Evolutionary conservation across 2,888 invertebrate genomes (phyloP), one percentile per base, ranked within the genome.

Genomic region (Leptopilina drosophilae): DNA sequence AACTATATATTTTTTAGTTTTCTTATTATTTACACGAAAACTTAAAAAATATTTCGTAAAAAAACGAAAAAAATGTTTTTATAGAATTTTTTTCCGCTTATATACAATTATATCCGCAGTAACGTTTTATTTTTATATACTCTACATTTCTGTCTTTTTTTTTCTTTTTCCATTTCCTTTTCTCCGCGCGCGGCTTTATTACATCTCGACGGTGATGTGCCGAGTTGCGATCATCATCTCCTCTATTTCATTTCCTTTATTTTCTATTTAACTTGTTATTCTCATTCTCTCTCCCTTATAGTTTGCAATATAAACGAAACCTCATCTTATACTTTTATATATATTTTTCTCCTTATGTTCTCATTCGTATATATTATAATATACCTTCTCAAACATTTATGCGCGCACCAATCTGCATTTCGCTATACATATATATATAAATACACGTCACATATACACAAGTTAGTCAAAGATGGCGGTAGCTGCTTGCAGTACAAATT

Each of bases 401-500:
- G 15, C 20, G 12, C 49, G 15, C 20, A 20, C 49, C 56, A 73
- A 73, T 73, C 69, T 69, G 49, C 69, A 69, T 69, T 42, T 69
- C 53, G 69, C 69, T 53, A 75, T 49, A 49, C 11, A 49, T 9
- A 49, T 49, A 49, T 49, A 12, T 49, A 78, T 79, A 75, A 11
- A 49, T 49, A 49, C 11, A 12, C 11, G 11, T 79, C 33, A 75
- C 8, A 42, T 42, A 42, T 42, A 42, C 8, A 42, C 59, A 78
- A 69, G 81, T 77, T 81, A 75, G 78, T 73, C 83, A 87, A 20
- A 85, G 87, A 87, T 87, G 87, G 86, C 87, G 87, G 81, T 81
- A 83, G 83, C 76, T 84, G 85, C 82, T 83, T 84, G 85, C 86
- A 85, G 86, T 85, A 87, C 86, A 89, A 90, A 89, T 90, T 90